Evolutionary conservation across 2,888 invertebrate species (phyloP).

Genomic region (Galeruca laticollis): DNA sequence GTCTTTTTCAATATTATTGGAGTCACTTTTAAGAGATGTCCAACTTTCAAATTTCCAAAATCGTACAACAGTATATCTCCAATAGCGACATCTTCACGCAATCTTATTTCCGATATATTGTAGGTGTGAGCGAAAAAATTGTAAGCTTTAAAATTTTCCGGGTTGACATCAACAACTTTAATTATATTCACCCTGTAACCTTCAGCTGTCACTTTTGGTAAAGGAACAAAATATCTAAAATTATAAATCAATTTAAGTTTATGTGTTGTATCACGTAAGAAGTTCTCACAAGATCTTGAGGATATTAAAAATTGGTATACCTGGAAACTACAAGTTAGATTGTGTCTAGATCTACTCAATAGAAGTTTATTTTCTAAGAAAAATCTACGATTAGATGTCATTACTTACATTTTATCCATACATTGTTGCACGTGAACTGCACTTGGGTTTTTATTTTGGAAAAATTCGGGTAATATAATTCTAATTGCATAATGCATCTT

Average conservation of each 20-base stretch:
- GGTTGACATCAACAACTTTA: conserved; percentile 56
- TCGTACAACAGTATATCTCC: conserved; percentile 68
- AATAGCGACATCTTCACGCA: conserved; percentile 66
- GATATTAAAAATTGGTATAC: too few species aligned
- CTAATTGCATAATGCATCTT: conserved; percentile 41
- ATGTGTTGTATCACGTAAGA: too few species aligned
- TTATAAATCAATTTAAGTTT: too few species aligned
- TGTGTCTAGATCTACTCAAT: too few species aligned
- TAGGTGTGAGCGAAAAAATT: conserved; percentile 64
- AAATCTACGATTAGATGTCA: too few species aligned
- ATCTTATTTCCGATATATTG: conserved; percentile 67
- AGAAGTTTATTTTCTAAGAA: too few species aligned
- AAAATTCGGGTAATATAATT: conserved; percentile 38
- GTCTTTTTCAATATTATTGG: conserved; percentile 65
- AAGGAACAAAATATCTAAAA: conserved; percentile 65
- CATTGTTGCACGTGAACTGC: conserved; percentile 13
- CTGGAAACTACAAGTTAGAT: too few species aligned
- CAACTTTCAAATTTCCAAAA: conserved; percentile 62
- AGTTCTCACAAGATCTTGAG: too few species aligned
- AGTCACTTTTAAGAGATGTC: conserved; percentile 66
- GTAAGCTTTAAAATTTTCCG: conserved; percentile 60
- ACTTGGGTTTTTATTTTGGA: conserved; percentile 33
- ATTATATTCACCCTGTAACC: conserved; percentile 66
- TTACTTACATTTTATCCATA: conserved; percentile 36
- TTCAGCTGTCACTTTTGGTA: conserved; percentile 67